Base-by-base conservation (phyloP, 1,140 invertebrate genomes). In the Sitobion miscanthi region DNA sequence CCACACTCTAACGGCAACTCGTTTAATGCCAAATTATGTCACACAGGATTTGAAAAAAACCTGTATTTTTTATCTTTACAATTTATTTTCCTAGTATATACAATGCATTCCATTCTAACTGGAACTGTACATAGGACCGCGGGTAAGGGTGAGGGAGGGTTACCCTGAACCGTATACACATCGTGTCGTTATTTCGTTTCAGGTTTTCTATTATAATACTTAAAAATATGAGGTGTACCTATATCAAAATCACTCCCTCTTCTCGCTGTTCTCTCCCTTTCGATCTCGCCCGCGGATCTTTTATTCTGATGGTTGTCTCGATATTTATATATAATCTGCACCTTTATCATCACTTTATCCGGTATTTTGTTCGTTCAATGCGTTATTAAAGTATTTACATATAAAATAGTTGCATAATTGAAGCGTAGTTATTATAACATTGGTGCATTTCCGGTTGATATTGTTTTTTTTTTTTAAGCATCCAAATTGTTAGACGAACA, bases 321-420 rank as follows among this genome's bases (percentile, higher is more conserved):
- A 69, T 62, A 6, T 45, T 23, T 89, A 57, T 30, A 57, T n/a
- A 89, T 89, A 49, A 23, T 57, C 49, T 49, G 8, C 77, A 83
- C 77, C 77, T 21, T 83, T 83, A 83, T 83, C 45, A 23, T 87
- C 38, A 85, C 52, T 45, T 90, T 57, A n/a, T 90, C 89, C 89
- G 89, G 54, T 90, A 69, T 45, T 62, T 90, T 62, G 89, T 90
- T 89, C 88, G 88, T 89, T 89, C 11, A n/a, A 47, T 35, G 52
- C 21, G 17, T 49, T 17, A 17, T 47, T 42, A 4, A 86, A 47
- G 17, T 38, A 89, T 89, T 89, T 38, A 30, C 49, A 38, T 89
- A 54, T 77, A 17, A 54, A 42, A 35, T 49, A 17, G 4, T 86
- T 86, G 14, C 17, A 86, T 14, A 47, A 86, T 25, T 42, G 4